Base-by-base conservation (phyloP, 30 jellyfish, hydroid and myxozoan genomes). In the Hydractinia symbiolongicarpus region DNA sequence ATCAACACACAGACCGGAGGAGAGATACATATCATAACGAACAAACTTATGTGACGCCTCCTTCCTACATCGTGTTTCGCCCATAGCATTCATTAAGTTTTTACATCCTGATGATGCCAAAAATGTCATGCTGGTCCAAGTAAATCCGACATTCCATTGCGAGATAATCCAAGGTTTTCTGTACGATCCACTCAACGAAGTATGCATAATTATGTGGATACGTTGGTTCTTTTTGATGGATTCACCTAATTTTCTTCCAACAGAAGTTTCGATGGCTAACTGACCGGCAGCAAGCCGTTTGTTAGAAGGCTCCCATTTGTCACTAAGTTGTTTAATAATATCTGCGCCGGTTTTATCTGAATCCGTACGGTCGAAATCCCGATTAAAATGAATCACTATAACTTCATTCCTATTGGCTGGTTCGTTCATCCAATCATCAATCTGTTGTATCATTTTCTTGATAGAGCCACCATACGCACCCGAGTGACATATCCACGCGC, bases 401-500 rank as follows among this genome's bases (percentile, higher is more conserved):
- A 89, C 88, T 61, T 89, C 95, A 30, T 83, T 89, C 64, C 95
- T 73, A 66, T 89, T 83, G 74, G 74, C 74, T 6, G 74, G 74
- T 75, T 78, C 73, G 53, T 89, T 84, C 95, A 89, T 83, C 96
- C 96, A 89, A 7, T 66, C 54, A 61, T 89, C 90, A 49, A 89
- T 79, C 68, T 89, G 96, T 4, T 61, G 70, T 17, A 89, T 53
- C 55, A 89, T 56, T 55, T 79, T 79, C 16, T 76, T 14, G 15
- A 89, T 84, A 4, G 95, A 40, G n/a, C 96, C 96, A 5, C 91
- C 96, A 66, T 83, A 89, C 5, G 96, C 96, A 8, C 69, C 88
- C 66, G 61, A 16, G 61, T 89, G 94, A 79, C 96, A 89, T 10
- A 91, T 81, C 83, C 92, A 89, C 9, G 96, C 82, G 14, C 83